A percentile compares a stretch with the other conserved stretches of the same genome.
phyloP scores from a whole-genome alignment of 1,140 invertebrate species.

The Drosophila lacertosa region DNA sequence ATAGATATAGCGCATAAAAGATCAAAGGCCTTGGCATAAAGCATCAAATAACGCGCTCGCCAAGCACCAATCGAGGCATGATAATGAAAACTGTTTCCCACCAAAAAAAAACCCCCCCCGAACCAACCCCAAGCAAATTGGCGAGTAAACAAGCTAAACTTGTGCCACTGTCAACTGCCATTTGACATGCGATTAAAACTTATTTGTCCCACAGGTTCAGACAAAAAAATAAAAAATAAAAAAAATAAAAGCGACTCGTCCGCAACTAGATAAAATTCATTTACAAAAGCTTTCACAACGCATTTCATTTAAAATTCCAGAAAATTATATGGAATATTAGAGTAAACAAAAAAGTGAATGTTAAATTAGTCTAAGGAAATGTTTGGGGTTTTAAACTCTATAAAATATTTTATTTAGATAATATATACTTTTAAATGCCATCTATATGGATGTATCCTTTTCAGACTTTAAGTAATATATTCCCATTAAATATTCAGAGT shows the following conservation, averaged over 20 bases:
- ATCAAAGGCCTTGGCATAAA: conserved; percentile 77
- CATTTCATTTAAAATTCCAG: not conserved
- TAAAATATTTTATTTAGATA: too few relatives aligned
- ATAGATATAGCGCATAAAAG: conserved; percentile 80
- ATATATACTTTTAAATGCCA: too few relatives aligned
- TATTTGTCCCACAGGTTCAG: conserved; percentile 29
- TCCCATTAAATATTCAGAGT: too few relatives aligned
- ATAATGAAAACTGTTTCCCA: conserved; percentile 74
- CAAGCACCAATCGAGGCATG: conserved; percentile 73
- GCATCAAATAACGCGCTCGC: conserved; percentile 75
- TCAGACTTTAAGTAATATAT: too few relatives aligned
- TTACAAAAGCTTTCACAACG: not conserved
- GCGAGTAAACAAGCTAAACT: conserved; percentile 28
- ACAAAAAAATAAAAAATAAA: too few relatives aligned
- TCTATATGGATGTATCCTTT: too few relatives aligned
- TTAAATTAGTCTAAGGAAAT: too few relatives aligned
- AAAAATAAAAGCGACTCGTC: conserved; percentile 8
- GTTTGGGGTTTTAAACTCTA: too few relatives aligned
- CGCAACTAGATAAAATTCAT: conserved; percentile 6
- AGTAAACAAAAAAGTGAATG: too few relatives aligned
- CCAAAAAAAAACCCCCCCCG: conserved; percentile 16
- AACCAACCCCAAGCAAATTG: conserved; percentile 14
- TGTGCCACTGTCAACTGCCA: conserved; percentile 59
- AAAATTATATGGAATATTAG: too few relatives aligned
- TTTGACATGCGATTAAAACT: conserved; percentile 75